phyloP scores from a whole-genome alignment of 2,888 invertebrate genomes.

The Mesorhabditis belari region DNA sequence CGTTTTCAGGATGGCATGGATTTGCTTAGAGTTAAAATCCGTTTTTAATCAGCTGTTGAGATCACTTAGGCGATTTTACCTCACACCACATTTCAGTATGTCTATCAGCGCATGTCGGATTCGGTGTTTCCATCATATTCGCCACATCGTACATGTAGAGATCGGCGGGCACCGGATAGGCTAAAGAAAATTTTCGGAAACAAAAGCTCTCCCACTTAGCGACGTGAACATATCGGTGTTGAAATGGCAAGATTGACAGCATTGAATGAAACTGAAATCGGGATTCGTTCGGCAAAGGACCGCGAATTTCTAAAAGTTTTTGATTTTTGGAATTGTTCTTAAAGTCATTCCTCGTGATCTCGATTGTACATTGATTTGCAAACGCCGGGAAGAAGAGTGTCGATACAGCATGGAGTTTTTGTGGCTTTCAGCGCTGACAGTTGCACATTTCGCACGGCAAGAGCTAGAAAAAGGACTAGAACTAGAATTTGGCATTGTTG shows the following conservation, averaged over 20 bases:
- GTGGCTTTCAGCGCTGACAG: slow-evolving; percentile 26
- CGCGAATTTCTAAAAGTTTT: slow-evolving; percentile 25
- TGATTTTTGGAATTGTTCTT: background rate
- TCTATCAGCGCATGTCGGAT: slow-evolving; percentile 4
- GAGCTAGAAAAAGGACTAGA: background rate
- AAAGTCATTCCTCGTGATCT: background rate
- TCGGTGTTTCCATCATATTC: slow-evolving; percentile 26
- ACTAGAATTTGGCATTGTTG: too few species aligned
- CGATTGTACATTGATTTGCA: slow-evolving; percentile 29
- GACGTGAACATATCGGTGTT: slow-evolving; percentile 29
- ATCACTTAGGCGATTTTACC: background rate
- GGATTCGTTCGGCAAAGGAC: slow-evolving; percentile 33
- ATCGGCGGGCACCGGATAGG: slow-evolving; percentile 21
- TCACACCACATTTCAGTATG: background rate
- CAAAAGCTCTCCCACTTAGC: slow-evolving; percentile 8
- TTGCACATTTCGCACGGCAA: slow-evolving; percentile 1
- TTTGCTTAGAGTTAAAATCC: too few species aligned
- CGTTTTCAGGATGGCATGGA: background rate
- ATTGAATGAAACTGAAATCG: slow-evolving; percentile 44
- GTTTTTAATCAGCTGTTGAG: too few species aligned
- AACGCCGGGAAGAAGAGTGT: slow-evolving; percentile 34
- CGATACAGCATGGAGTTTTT: slow-evolving; percentile 39
- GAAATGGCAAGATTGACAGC: slow-evolving; percentile 44
- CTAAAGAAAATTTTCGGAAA: too few species aligned
- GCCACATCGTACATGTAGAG: slow-evolving; percentile 38